phyloP scores from a whole-genome alignment of 2,113 vertebrate species.

The Talpa occidentalis region DNA sequence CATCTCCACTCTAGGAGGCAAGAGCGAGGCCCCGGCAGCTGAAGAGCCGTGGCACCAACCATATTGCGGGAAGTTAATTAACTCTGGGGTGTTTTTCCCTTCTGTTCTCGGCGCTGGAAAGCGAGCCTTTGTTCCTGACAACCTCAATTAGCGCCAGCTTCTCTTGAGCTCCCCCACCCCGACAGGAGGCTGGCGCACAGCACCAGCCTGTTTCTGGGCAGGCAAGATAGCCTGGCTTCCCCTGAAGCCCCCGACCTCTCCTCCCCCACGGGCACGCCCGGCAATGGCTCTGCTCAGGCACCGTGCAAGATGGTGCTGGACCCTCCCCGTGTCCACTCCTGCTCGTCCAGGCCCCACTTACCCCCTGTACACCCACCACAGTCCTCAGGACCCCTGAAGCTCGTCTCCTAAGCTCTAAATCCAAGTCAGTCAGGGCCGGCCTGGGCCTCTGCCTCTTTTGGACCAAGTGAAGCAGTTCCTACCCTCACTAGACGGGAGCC shows the following conservation, averaged over 20 bases:
- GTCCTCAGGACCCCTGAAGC: too few species aligned
- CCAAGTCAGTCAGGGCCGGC: background rate
- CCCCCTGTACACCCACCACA: background rate
- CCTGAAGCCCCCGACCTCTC: background rate
- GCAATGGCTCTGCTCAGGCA: too few species aligned
- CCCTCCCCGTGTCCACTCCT: background rate
- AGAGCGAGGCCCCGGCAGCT: background rate
- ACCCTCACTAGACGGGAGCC: background rate
- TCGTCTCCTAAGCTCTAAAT: background rate
- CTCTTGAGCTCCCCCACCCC: background rate
- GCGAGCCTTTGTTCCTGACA: slow-evolving; percentile 25
- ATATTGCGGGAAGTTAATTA: slow-evolving; percentile 24
- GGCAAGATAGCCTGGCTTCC: background rate
- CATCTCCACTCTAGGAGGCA: background rate
- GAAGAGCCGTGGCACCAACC: background rate
- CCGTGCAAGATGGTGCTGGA: background rate
- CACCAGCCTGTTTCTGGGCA: background rate
- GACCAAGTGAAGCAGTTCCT: background rate
- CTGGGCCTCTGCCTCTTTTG: background rate
- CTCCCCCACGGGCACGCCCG: rapidly evolving
- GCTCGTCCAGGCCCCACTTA: background rate
- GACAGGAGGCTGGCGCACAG: background rate
- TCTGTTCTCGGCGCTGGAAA: background rate
- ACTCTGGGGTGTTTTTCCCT: background rate
- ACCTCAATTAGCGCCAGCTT: background rate